Base-by-base conservation (phyloP, 2,888 invertebrate species). In the Tetragnatha montana region DNA sequence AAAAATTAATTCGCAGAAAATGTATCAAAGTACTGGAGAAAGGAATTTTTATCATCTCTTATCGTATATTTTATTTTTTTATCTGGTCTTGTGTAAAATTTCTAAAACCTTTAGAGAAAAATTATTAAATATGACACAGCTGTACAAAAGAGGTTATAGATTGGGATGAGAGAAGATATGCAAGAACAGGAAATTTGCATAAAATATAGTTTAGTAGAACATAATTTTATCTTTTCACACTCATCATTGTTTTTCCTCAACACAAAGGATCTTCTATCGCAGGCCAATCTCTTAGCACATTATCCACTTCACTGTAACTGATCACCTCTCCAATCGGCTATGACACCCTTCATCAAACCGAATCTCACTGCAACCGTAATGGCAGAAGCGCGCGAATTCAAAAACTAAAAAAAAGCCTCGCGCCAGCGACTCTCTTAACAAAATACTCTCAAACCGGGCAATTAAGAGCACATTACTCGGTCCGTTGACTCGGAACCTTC, bases 381-480 rank as follows among this genome's bases (percentile, higher is more conserved):
- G 83, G 75, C 75, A 76, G 75, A 60, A 14, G 14, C 22, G 49
- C 8, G 17, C 70, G 51, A 47, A 17, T 14, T 19, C 14, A 17
- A 50, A 1, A 21, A n/a, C 51, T 50, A 21, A 21, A 51, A 75
- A 76, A 83, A 60, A 73, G 68, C 8, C 21, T 69, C 83, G 83
- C 75, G n/a, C 60, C 75, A 68, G 7, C 49, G 83, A 50, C 69
- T 76, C 75, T 35, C 21, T 74, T 76, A 83, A 74, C 83, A 83
- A 76, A 83, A 83, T 75, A 69, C 75, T 75, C 60, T 22, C 60
- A 83, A 83, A 47, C 17, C 69, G 49, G 21, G 35, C 75, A 75
- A 83, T 83, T 83, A 83, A 60, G 10, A 49, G 68, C n/a, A 21
- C 8, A 69, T 83, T 83, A 74, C 76, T 47, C 83, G n/a, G 83